Percentiles rank a stretch among this genome's conserved stretches.
Conservation (phyloP, 53 echinoderm and acorn worm genomes). For the Apostichopus leukothele region DNA sequence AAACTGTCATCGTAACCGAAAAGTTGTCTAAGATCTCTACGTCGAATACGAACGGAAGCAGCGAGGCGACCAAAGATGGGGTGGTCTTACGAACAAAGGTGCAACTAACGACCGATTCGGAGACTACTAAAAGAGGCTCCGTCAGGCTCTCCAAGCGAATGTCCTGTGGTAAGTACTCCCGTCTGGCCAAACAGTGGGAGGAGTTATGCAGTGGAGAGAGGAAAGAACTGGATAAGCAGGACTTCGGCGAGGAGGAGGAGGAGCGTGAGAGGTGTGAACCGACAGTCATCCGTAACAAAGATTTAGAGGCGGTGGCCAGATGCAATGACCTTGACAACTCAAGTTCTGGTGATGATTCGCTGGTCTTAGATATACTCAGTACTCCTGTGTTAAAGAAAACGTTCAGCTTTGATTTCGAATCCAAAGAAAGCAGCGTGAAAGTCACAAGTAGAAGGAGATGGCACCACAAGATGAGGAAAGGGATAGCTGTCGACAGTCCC, state of each 20-base stretch:
- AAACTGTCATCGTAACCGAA: neutral
- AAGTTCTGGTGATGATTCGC: slow-evolving; percentile 72
- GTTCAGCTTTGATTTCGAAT: slow-evolving; percentile 55
- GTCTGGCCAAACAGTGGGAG: slow-evolving; percentile 81
- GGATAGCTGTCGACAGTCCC: neutral
- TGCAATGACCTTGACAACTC: slow-evolving; percentile 59
- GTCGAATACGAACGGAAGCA: neutral
- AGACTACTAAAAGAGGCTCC: slow-evolving; percentile 51
- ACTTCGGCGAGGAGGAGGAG: neutral
- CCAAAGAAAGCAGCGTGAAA: neutral
- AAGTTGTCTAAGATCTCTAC: neutral
- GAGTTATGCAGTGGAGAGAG: slow-evolving; percentile 27
- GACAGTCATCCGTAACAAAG: neutral
- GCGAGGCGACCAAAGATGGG: neutral
- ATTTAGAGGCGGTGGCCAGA: slow-evolving; percentile 23
- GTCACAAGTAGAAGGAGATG: neutral
- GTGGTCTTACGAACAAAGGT: slow-evolving; percentile 28
- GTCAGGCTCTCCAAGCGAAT: slow-evolving; percentile 80
- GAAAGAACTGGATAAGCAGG: neutral
- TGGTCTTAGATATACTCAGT: slow-evolving; percentile 75
- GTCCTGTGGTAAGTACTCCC: slow-evolving; percentile 90
- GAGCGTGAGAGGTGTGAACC: neutral
- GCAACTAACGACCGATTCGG: neutral
- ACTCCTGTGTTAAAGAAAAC: slow-evolving; percentile 74
- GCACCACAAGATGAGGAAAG: neutral